These are phyloP conservation scores for Thyatira batis DNA, from an alignment of 2,888 invertebrate species.

Conservation along the genomic window DNA sequence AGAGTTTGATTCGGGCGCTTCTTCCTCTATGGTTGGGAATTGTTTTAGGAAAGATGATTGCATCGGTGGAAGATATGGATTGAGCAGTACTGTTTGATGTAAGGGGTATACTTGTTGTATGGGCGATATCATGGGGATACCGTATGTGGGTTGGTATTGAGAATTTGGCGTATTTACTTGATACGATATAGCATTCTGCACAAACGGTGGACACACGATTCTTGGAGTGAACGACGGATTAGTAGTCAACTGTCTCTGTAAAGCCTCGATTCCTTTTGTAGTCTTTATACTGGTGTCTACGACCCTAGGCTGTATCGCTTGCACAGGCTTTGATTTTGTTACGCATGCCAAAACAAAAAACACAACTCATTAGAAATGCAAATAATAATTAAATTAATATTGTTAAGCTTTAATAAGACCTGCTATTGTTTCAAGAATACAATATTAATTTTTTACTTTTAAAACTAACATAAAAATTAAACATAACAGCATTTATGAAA, in stretches of 20 bases:
- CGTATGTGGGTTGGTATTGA: conserved; percentile 50
- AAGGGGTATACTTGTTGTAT: conserved; percentile 75
- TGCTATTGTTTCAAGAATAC: background rate
- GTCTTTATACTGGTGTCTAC: conserved; percentile 67
- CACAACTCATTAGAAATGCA: conserved; percentile 57
- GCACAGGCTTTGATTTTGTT: conserved; percentile 81
- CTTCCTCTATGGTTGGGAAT: conserved; percentile 71
- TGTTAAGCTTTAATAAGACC: background rate
- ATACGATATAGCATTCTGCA: conserved; percentile 63
- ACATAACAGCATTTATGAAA: too few species aligned
- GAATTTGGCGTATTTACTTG: conserved; percentile 48
- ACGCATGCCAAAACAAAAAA: conserved; percentile 66
- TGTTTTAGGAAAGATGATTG: conserved; percentile 69
- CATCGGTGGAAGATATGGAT: conserved; percentile 72
- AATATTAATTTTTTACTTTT: background rate
- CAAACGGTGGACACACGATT: conserved; percentile 73
- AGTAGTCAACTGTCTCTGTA: conserved; percentile 75
- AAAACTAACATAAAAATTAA: too few species aligned
- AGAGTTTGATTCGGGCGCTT: conserved; percentile 51
- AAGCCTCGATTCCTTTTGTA: conserved; percentile 61
- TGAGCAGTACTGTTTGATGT: conserved; percentile 70
- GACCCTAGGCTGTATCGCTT: conserved; percentile 80
- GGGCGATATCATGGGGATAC: conserved; percentile 68
- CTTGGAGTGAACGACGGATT: conserved; percentile 77
- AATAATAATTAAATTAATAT: conserved; percentile 49